Evolutionary conservation across 2,113 vertebrate species (phyloP), one percentile per base, ranked within the genome.

Genomic region (Sminthopsis crassicaudata): DNA sequence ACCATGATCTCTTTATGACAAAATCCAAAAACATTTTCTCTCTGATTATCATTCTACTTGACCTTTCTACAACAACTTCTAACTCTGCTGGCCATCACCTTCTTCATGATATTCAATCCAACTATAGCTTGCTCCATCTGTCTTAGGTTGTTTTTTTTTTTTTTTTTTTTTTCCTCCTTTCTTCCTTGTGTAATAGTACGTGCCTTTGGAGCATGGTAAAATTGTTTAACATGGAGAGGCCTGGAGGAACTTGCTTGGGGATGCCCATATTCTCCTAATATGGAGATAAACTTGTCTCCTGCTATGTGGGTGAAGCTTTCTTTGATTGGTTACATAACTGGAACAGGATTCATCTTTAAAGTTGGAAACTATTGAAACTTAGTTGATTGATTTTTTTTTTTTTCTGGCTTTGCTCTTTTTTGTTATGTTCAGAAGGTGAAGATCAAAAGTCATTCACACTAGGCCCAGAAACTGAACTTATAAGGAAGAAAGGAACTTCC

Each of bases 81-180:
- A 36, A n/a, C 3, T 14, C 12, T 3, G 7, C 3, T 19, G 36
- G 30, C 14, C 12, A 67, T 67, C 2, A 2, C 30, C 36, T n/a
- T 22, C 36, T 76, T 76, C 57, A 14, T n/a, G 26, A 76, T 76
- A 76, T 76, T 76, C 67, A 76, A 36, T n/a, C 36, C 36, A 76
- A 22, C 36, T n/a, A 16, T 76, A 42, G 36, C 36, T 76, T 76
- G 36, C 16, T 76, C 88, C 50, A 53, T 54, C 14, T n/a, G 0
- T 9, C 30, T 26, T 24, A 1, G 8, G 25, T 53, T 30, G 0
- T 0, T 42, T 25, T 42, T 30, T 1, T 0, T 42, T 25, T 42
- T 2, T 25, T 2, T 55, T 25, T 12, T 22, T 0, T 16, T 2
- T 27, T 22, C 11, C 53, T 16, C 30, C 2, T 46, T 23, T 53